Evolutionary conservation across 1,140 invertebrate genomes (phyloP).

Genomic region (Mya arenaria): DNA sequence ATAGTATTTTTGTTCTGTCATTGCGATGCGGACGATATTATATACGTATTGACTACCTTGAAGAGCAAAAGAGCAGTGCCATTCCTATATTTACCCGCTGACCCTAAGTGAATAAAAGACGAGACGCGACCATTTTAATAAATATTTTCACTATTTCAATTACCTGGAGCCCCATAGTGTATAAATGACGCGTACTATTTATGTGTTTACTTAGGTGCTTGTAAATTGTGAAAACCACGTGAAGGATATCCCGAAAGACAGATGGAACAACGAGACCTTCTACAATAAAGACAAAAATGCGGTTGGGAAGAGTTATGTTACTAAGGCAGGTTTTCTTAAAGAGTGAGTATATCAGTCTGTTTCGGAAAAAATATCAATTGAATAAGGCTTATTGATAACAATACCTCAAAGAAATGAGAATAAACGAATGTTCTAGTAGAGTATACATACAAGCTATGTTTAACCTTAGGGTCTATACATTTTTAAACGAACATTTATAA

Average conservation of each 20-base stretch:
- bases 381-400: not conserved
- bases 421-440: not conserved
- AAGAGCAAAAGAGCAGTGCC: too few species aligned
- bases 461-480: not conserved
- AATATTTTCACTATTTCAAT: too few species aligned
- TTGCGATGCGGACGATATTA: too few species aligned
- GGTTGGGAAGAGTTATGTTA: slow-evolving; percentile 10
- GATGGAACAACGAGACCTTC: slow-evolving; percentile 54
- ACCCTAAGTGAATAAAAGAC: too few species aligned
- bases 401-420: not conserved
- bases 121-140: too few species aligned
- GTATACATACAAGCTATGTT: not conserved
- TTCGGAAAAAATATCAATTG: not conserved
- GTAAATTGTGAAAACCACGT: slow-evolving; percentile 57
- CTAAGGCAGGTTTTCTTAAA: slow-evolving; percentile 23
- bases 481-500: too few species aligned
- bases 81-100: slow-evolving; percentile 4
- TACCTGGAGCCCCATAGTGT: too few species aligned
- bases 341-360: not conserved
- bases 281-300: slow-evolving; percentile 2
- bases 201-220: too few species aligned
- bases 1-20: too few species aligned
- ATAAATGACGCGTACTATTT: too few species aligned
- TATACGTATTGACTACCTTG: too few species aligned
- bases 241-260: slow-evolving; percentile 37